Base-by-base conservation (phyloP, 2,888 invertebrate genomes). In the Lycia hirtaria region DNA sequence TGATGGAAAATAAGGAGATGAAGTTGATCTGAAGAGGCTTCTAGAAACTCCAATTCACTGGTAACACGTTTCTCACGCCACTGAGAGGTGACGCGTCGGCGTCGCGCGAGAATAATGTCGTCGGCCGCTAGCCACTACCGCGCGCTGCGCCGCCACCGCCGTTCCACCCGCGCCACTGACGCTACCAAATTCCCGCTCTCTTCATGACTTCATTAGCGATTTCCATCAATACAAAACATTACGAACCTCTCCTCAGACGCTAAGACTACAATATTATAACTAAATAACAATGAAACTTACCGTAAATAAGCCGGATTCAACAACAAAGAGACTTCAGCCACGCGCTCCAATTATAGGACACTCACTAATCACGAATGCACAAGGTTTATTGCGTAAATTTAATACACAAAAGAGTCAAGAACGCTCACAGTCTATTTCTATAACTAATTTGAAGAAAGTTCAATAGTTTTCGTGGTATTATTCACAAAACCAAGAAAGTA, bases 301-400 rank as follows among this genome's bases (percentile, higher is more conserved):
- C 90, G 88, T 88, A 85, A 85, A 84, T 86, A 84, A 68, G 87
- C 76, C 62, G 86, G 88, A 88, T 90, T 90, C 86, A 88, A 92
- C 87, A 92, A 92, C 92, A 92, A 92, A 92, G 92, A 87, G 79
- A 83, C 81, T 84, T 83, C 88, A 89, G 92, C 92, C 92, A 92
- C 92, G 92, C 92, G 92, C 92, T 92, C 90, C 88, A 87, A 85
- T 86, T 88, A 86, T 72, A 86, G 86, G 85, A 80, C 92, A 92
- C 91, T 81, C 92, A 92, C 90, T 86, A 88, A 80, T 78, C 92
- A 92, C 91, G 88, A 86, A 83, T 82, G 78, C 89, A 91, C 92
- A 87, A 82, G 77, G 72, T 84, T 83, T 73, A 78, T 73, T 70
- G 73, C 81, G 48, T 67, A 74, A 82, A 79, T 73, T 77, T 73